A percentile compares a stretch with the other conserved stretches of the same genome.
These are phyloP conservation scores for Grammomys dolichurus DNA, from an alignment of 2,113 vertebrate species.

Conservation along the genomic window DNA sequence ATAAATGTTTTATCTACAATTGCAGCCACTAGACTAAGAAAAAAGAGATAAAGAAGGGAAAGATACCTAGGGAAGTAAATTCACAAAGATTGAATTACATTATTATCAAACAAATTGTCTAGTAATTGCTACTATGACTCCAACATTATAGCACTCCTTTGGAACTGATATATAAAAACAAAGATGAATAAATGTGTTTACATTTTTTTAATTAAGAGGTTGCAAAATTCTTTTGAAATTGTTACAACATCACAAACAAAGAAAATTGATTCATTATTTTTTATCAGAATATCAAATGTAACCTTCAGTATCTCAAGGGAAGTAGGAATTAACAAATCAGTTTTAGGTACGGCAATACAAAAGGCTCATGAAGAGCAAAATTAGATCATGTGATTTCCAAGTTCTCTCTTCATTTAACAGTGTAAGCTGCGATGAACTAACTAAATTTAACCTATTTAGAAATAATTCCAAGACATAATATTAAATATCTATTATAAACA, in stretches of 20 bases:
- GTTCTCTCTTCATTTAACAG: slow-evolving; percentile 20
- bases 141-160: neutral
- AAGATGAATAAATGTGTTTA: neutral
- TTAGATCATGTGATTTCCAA: slow-evolving; percentile 24
- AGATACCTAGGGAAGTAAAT: slow-evolving; percentile 1
- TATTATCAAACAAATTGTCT: slow-evolving; percentile 4
- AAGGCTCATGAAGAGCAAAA: neutral
- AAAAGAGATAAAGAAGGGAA: neutral
- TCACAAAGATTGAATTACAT: neutral
- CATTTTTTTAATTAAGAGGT: neutral
- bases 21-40: neutral
- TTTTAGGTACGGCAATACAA: neutral
- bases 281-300: neutral
- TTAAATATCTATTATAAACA: neutral
- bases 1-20: neutral
- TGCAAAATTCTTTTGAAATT: neutral
- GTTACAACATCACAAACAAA: neutral
- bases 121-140: neutral
- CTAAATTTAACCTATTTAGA: neutral
- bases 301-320: neutral
- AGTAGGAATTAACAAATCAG: neutral
- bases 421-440: neutral
- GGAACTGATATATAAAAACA: neutral
- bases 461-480: slow-evolving; percentile 21
- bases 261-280: neutral